These are phyloP conservation scores for Trematomus bernacchii DNA, from an alignment of 2,797 vertebrate species.

Conservation along the genomic window DNA sequence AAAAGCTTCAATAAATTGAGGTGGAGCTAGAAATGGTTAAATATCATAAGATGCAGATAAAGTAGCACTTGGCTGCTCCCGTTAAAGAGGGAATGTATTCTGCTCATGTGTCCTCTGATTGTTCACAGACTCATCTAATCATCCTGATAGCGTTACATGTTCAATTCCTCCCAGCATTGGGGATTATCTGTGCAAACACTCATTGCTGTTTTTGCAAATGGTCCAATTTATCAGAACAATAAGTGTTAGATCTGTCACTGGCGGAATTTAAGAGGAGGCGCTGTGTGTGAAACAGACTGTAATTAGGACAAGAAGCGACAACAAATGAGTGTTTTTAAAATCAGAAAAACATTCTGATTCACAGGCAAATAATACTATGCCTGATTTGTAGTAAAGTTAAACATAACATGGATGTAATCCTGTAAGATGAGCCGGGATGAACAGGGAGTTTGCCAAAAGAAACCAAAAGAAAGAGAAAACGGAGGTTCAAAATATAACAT, in stretches of 20 bases:
- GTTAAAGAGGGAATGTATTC: slow-evolving; percentile 49
- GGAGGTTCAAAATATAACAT: background rate
- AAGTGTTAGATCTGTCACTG: slow-evolving; percentile 53
- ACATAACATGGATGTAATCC: slow-evolving; percentile 18
- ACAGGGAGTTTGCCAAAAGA: background rate
- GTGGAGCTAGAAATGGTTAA: slow-evolving; percentile 42
- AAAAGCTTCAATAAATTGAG: slow-evolving; percentile 53
- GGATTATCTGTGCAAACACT: slow-evolving; percentile 65
- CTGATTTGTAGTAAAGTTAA: slow-evolving; percentile 60
- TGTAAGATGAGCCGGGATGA: slow-evolving; percentile 26
- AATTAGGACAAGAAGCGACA: slow-evolving; percentile 68
- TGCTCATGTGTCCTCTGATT: slow-evolving; percentile 51
- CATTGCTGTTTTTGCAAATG: slow-evolving; percentile 54
- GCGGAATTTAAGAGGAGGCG: slow-evolving; percentile 55
- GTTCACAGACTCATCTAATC: slow-evolving; percentile 62
- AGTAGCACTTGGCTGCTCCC: slow-evolving; percentile 43
- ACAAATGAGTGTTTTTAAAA: slow-evolving; percentile 42
- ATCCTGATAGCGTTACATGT: slow-evolving; percentile 64
- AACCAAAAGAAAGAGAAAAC: no score
- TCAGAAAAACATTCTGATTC: slow-evolving; percentile 60
- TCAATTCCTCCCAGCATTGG: slow-evolving; percentile 63
- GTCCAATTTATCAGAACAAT: slow-evolving; percentile 67
- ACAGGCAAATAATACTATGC: slow-evolving; percentile 29
- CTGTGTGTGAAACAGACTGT: slow-evolving; percentile 67
- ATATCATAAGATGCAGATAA: slow-evolving; percentile 55